Evolutionary conservation across 2,888 invertebrate genomes (phyloP), one percentile per base, ranked within the genome.

Genomic region (Harmothoe impar): DNA sequence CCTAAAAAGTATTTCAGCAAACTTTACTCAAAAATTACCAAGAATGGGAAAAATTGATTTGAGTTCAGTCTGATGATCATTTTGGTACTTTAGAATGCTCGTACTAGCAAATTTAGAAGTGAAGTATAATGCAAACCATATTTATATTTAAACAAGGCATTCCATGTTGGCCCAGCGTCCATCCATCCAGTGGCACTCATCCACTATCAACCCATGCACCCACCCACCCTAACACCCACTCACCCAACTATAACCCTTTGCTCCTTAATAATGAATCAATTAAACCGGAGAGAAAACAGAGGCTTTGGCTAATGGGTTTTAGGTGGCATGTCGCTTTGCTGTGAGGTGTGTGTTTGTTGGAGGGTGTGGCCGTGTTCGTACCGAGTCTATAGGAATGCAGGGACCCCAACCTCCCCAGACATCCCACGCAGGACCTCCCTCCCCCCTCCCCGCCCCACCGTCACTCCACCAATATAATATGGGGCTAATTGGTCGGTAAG

Each of bases 261-360:
- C 72, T 72, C 29, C 31, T 72, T 25, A 72, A 72, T 72, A 72
- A 72, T 29, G 72, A 72, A 72, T 72, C 72, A 72, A 72, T 72
- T 72, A 72, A 72, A 72, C n/a, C 29, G 72, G 72, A 72, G 72
- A 72, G 29, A 72, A 72, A 72, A 72, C 72, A 72, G 72, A 72
- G 72, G 15, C 72, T 72, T 23, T 23, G 29, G 29, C 72, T 72
- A 72, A 72, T 72, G 72, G 25, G 72, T n/a, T 72, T 72, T 72
- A 72, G 72, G 25, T 0, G 72, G 3, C 62, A 62, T 62, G 62
- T 20, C 23, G 62, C 3, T 43, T 3, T 43, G 43, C 43, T 43
- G 10, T n/a, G 62, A n/a, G 62, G 20, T 62, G 7, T 62, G 62
- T 62, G 62, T 62, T 3, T 62, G 20, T n/a, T 62, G 29, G 62